Base-by-base conservation (phyloP, 2,888 invertebrate genomes). In the Pseudococcus jackbeardsleyi region DNA sequence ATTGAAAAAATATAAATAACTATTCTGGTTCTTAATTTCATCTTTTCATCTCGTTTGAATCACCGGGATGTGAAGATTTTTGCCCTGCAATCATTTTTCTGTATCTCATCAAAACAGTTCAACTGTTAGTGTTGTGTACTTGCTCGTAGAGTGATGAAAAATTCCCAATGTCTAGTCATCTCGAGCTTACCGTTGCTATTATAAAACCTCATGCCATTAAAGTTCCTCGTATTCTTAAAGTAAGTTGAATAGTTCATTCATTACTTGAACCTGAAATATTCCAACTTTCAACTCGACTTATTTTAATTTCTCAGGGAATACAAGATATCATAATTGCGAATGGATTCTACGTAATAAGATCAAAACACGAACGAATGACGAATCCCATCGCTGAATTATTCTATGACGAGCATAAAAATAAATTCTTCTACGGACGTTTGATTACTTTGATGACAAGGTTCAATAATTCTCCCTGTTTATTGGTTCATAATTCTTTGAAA, bases 151-250 rank as follows among this genome's bases (percentile, higher is more conserved):
- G 79, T 79, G 42, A 26, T n/a, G 33, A 79, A 79, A 79, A 9
- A 79, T 42, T 19, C 42, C 19, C 79, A 39, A 89, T 89, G 64
- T 88, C 89, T 68, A 82, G 89, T 50, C 48, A 39, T 79, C 68
- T 90, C 72, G 89, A 97, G 92, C 92, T 97, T 90, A 97, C 98
- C 33, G 92, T 98, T 90, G 97, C 97, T 5, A 94, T 98, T 90
- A 93, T 98, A 89, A 98, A 98, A 91, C 98, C 98, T 7, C 97
- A 97, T 91, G 93, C 96, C 59, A 93, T 96, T 1, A 95, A 95
- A 91, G 95, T 96, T 91, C 96, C 96, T 0, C 93, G 95, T 89
- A 95, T 94, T 6, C 91, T 95, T 17, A 92, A 94, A 91, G 93
- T 93, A 91, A 90, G 59, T 59, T 59, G 59, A 89, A 84, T 33